phyloP scores from a whole-genome alignment of 2,888 invertebrate species.

The Strigamia crassipes region DNA sequence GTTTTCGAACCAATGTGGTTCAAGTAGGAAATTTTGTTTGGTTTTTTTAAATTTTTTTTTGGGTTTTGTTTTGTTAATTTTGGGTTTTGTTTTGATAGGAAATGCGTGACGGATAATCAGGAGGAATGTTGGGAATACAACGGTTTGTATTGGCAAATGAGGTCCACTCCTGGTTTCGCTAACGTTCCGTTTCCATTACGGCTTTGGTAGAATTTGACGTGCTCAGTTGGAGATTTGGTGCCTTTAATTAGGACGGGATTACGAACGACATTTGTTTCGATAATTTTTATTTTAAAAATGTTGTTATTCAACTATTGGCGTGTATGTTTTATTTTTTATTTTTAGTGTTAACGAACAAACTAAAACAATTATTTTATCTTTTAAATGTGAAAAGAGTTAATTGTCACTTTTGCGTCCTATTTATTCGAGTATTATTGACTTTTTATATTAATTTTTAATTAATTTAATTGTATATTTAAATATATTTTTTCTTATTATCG shows the following conservation, averaged over 20 bases:
- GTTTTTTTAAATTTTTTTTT: background rate
- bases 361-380: background rate
- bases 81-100: background rate
- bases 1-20: conserved; percentile 65
- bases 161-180: conserved; percentile 70
- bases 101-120: conserved; percentile 56
- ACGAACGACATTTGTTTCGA: background rate
- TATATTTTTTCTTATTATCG: background rate
- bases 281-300: conserved; percentile 14
- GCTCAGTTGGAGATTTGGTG: conserved; percentile 24
- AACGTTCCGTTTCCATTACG: conserved; percentile 63
- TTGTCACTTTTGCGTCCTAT: background rate
- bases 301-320: background rate
- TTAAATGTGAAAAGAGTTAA: background rate
- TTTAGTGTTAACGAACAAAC: background rate
- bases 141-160: conserved; percentile 75
- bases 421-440: background rate
- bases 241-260: conserved; percentile 17
- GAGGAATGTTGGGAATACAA: conserved; percentile 74
- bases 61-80: background rate
- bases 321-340: conserved; percentile 18
- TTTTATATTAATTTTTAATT: background rate
- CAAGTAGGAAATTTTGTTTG: conserved; percentile 61
- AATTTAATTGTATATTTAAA: background rate
- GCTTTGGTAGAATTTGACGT: conserved; percentile 65